phyloP scores from a whole-genome alignment of 1,140 invertebrate species.

The Pteromalus puparum region DNA sequence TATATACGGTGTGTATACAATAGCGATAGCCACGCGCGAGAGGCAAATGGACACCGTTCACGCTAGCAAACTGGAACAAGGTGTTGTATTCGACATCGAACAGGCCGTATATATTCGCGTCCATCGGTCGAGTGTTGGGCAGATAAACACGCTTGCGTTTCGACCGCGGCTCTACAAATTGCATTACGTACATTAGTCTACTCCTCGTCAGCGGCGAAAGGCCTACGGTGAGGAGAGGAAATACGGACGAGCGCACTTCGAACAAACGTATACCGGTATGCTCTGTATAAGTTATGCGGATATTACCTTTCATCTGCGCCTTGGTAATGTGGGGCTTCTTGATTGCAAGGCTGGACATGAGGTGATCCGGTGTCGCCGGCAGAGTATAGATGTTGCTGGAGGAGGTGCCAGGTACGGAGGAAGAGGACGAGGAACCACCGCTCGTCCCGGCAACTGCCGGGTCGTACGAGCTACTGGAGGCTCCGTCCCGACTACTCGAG shows the following conservation, averaged over 20 bases:
- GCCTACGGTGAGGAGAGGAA: background rate
- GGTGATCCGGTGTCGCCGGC: conserved; percentile 63
- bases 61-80: background rate
- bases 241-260: background rate
- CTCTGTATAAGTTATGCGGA: no score
- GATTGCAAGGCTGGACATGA: conserved; percentile 67
- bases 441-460: background rate
- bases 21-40: no score
- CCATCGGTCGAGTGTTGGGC: background rate
- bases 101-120: background rate
- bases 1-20: no score
- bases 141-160: background rate
- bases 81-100: background rate
- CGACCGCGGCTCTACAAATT: background rate
- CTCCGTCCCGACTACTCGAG: background rate
- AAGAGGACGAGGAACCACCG: background rate
- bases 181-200: background rate
- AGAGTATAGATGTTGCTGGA: conserved; percentile 52
- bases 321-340: conserved; percentile 81
- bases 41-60: no score
- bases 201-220: background rate
- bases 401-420: conserved; percentile 21
- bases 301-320: conserved; percentile 84
- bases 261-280: no score
- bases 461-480: conserved; percentile 17